Conservation (phyloP, 2,797 vertebrate species). For the Carapus acus region DNA sequence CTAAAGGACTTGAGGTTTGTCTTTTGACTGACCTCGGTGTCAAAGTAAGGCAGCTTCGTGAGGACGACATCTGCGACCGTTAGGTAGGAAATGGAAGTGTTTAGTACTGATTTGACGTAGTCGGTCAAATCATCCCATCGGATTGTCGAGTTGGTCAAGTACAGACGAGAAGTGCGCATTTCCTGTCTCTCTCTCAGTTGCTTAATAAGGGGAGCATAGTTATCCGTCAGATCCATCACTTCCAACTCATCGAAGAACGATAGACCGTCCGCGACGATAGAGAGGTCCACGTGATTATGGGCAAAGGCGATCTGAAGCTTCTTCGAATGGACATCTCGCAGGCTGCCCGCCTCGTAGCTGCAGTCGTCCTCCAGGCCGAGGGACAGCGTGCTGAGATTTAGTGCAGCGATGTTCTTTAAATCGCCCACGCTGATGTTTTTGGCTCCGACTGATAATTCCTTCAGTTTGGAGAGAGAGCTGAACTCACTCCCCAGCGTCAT, state of each 20-base stretch:
- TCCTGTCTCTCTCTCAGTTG: conserved; percentile 36
- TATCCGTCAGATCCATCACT: conserved; percentile 65
- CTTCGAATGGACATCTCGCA: conserved; percentile 41
- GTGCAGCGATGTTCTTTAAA: conserved; percentile 64
- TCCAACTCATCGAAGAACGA: conserved; percentile 69
- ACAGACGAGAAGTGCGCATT: conserved; percentile 65
- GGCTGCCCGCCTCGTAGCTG: conserved; percentile 55
- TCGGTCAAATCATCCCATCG: conserved; percentile 62
- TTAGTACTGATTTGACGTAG: conserved; percentile 60
- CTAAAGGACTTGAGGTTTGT: conserved; percentile 61
- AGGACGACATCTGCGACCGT: conserved; percentile 19
- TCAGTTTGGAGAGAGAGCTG: conserved; percentile 57
- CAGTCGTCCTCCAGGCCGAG: conserved; percentile 49
- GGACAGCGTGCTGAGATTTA: conserved; percentile 61
- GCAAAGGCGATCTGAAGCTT: conserved; percentile 47
- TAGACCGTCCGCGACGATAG: conserved; percentile 67
- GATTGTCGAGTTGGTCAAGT: conserved; percentile 63
- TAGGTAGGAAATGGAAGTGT: conserved; percentile 62
- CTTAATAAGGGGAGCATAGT: conserved; percentile 22
- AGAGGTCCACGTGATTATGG: neutral
- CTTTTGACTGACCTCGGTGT: accelerated
- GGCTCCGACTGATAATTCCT: conserved; percentile 71
- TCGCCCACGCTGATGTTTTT: conserved; percentile 59
- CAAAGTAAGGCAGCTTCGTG: accelerated
- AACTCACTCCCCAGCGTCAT: conserved; percentile 69